Evolutionary conservation across 2,797 vertebrate species (phyloP), one percentile per base, ranked within the genome.

Genomic region (Synaphobranchus kaupii): DNA sequence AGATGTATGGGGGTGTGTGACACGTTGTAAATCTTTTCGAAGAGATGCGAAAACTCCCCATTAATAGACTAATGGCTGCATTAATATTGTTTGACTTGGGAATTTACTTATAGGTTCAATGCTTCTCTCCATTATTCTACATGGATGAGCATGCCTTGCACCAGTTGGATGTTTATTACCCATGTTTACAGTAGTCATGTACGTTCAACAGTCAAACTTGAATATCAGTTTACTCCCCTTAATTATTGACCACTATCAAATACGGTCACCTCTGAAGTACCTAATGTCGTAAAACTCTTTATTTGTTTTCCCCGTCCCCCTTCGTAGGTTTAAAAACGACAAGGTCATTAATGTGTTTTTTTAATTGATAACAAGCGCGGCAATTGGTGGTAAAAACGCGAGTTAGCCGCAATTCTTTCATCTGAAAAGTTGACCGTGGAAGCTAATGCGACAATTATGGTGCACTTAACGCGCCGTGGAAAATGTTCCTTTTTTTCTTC

Each of bases 191-290:
- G 0, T 92, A 91, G 90, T 90, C 88, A 88, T 92, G 92, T 89
- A 92, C 88, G 89, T 91, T 91, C 88, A 87, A 92, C 86, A 89
- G 71, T 90, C 89, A 94, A 92, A 93, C 91, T 91, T 93, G 93
- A 94, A 93, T 94, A 94, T 95, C 94, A 95, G 87, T 95, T 94
- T 94, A 92, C 90, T 94, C 90, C 95, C 93, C 90, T 86, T 94
- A 97, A 96, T 97, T 96, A 96, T 96, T 94, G 93, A 92, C 94
- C 93, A 92, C 94, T 95, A 94, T 93, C 94, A 94, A 95, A 93
- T 93, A 89, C 87, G 90, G 94, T 93, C 92, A 94, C 95, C 94
- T 94, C 93, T 96, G 89, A 91, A 96, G 96, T 94, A 92, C 90
- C 91, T 93, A 89, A 93, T 92, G 89, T 93, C 92, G 89, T 96